Evolutionary conservation across 2,113 vertebrate species (phyloP).

Genomic region (Orthonyx spaldingii): DNA sequence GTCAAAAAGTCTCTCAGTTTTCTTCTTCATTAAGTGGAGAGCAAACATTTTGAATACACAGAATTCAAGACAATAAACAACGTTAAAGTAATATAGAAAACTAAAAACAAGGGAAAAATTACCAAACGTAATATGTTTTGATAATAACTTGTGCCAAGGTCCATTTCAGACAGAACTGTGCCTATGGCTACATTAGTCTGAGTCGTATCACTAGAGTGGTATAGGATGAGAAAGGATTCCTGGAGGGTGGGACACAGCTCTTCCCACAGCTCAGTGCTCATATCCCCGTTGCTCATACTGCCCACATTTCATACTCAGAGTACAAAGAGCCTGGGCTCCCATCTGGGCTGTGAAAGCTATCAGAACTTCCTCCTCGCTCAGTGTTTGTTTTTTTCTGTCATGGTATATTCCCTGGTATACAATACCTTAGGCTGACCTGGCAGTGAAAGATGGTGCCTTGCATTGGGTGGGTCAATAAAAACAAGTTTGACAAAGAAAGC

Average conservation of each 20-base stretch:
- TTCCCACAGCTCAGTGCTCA: not conserved
- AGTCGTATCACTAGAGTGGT: not conserved
- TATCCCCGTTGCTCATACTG: not conserved
- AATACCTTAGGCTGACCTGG: not conserved
- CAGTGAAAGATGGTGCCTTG: not conserved
- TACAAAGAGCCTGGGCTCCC: not conserved
- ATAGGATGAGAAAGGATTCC: not conserved
- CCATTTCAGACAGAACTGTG: not conserved
- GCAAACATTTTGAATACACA: not conserved
- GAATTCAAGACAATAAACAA: not conserved
- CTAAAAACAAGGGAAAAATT: not conserved
- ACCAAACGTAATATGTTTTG: not conserved
- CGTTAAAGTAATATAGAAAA: not conserved
- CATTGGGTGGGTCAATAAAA: not conserved
- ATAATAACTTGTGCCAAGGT: not conserved
- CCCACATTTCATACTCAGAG: not conserved
- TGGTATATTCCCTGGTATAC: conserved; percentile 10
- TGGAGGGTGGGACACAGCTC: not conserved
- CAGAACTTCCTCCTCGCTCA: not conserved
- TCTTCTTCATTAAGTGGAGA: not conserved
- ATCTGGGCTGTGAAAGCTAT: conserved; percentile 1
- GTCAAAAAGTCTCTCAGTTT: not conserved
- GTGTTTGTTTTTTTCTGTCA: conserved; percentile 64
- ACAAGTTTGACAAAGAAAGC: conserved; percentile 37
- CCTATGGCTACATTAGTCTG: not conserved